Evolutionary conservation across 1,140 invertebrate species (phyloP), one percentile per base, ranked within the genome.

Genomic region (Liolophura sinensis): DNA sequence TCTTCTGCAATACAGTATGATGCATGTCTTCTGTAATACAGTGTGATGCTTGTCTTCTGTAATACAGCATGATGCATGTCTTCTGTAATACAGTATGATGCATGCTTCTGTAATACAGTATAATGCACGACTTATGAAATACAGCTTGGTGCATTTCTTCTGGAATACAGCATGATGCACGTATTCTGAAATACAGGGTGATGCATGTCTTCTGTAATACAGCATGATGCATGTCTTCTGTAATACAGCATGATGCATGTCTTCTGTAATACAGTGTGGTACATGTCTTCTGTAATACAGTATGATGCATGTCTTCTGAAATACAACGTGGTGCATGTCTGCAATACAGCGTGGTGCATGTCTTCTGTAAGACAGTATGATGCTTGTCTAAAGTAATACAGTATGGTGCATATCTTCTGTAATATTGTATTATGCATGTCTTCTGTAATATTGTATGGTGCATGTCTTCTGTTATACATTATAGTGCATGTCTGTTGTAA

Each of bases 31-130:
- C 11, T 1, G 40, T 40, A 25, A 24, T 51, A 18, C 46, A 16
- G 31, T 4, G 5, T 25, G n/a, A n/a, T n/a, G 18, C 6, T 9
- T n/a, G 25, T 11, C 18, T 20, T 59, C 4, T 47, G 50, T 24
- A 25, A n/a, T n/a, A n/a, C n/a, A n/a, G n/a, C n/a, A n/a, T n/a
- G n/a, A n/a, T n/a, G n/a, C n/a, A n/a, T n/a, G 59, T 59, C 60
- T 64, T 55, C 12, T 24, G 47, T 56, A 25, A 48, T n/a, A 64
- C 31, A 60, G 65, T 59, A 54, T 48, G 62, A 25, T 22, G 56
- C 16, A n/a, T 40, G 16, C n/a, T 27, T 40, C 25, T n/a, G 12
- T 18, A 48, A 15, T 40, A 18, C 31, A 25, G n/a, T 48, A 1
- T 46, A 11, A 31, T 52, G 11, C 0, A 46, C 47, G 25, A 0